phyloP scores from a whole-genome alignment of 2,888 invertebrate species.

The Acholoe squamosa region DNA sequence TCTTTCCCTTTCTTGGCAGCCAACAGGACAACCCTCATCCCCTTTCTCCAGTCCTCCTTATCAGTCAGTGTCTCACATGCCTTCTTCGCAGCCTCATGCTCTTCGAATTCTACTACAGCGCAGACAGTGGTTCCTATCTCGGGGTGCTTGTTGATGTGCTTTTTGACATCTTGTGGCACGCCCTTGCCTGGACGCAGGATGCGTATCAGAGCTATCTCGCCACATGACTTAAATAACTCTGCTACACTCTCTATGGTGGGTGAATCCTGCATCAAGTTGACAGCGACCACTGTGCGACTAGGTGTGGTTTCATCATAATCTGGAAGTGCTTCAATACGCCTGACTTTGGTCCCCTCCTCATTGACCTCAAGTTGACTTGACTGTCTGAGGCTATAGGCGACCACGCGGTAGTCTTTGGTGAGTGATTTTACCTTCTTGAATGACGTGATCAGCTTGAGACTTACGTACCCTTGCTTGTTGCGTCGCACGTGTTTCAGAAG shows the following conservation, averaged over 20 bases:
- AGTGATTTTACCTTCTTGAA: conserved; percentile 97
- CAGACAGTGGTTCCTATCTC: conserved; percentile 91
- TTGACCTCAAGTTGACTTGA: conserved; percentile 94
- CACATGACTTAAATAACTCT: conserved; percentile 93
- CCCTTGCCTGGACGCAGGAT: conserved; percentile 94
- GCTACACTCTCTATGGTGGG: conserved; percentile 95
- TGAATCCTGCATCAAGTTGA: conserved; percentile 92
- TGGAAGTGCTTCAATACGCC: conserved; percentile 92
- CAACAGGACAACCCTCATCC: conserved; percentile 81
- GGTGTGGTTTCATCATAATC: conserved; percentile 96
- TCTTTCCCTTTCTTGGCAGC: conserved; percentile 72
- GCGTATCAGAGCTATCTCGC: conserved; percentile 94
- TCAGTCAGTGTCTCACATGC: conserved; percentile 86
- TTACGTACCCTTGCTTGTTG: conserved; percentile 97
- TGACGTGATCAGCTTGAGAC: conserved; percentile 95
- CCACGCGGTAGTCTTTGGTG: conserved; percentile 96
- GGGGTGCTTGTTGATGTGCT: conserved; percentile 94
- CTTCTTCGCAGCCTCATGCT: conserved; percentile 92
- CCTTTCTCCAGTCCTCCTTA: conserved; percentile 81
- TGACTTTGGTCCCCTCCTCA: conserved; percentile 93
- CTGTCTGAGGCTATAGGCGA: conserved; percentile 91
- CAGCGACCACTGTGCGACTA: conserved; percentile 94
- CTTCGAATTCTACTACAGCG: conserved; percentile 96
- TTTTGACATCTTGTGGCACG: conserved; percentile 94
- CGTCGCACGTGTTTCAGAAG: conserved; percentile 95